Evolutionary conservation across 2,888 invertebrate species (phyloP).

Genomic region (Lithophane semibrunnea): DNA sequence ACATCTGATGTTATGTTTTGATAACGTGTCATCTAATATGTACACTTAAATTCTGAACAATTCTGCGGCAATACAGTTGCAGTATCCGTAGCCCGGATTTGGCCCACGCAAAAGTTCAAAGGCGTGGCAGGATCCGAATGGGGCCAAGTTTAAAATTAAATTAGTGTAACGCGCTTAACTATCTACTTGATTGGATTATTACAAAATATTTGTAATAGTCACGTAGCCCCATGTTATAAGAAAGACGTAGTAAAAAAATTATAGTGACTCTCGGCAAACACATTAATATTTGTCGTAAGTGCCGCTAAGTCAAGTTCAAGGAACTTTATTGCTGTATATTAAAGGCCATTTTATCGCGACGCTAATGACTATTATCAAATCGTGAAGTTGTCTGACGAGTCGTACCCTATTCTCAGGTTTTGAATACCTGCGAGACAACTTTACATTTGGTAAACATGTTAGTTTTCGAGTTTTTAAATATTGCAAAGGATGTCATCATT

Average conservation of each 20-base stretch:
- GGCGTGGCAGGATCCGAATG: conserved; percentile 22
- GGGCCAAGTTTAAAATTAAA: conserved; percentile 41
- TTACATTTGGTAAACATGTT: conserved; percentile 54
- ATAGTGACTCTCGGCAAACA: conserved; percentile 45
- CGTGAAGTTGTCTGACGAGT: conserved; percentile 61
- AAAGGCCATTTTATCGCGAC: conserved; percentile 61
- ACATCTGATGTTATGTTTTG: background rate
- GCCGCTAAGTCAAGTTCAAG: conserved; percentile 65
- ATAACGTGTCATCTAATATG: background rate
- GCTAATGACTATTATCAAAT: conserved; percentile 54
- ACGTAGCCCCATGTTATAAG: conserved; percentile 23
- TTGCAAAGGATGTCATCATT: conserved; percentile 15
- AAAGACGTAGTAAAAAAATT: conserved; percentile 27
- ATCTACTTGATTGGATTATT: conserved; percentile 31
- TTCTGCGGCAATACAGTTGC: background rate
- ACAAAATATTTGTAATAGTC: conserved; percentile 37
- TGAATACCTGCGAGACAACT: conserved; percentile 54
- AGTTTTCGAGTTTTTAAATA: conserved; percentile 30
- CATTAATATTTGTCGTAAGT: conserved; percentile 45
- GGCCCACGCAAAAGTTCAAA: conserved; percentile 5
- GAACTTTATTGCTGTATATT: conserved; percentile 57
- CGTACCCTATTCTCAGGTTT: conserved; percentile 60
- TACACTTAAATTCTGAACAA: background rate
- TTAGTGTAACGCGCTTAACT: conserved; percentile 46
- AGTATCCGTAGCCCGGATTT: conserved; percentile 5